phyloP scores from a whole-genome alignment of 1,140 invertebrate genomes.

The Eueides isabella region DNA sequence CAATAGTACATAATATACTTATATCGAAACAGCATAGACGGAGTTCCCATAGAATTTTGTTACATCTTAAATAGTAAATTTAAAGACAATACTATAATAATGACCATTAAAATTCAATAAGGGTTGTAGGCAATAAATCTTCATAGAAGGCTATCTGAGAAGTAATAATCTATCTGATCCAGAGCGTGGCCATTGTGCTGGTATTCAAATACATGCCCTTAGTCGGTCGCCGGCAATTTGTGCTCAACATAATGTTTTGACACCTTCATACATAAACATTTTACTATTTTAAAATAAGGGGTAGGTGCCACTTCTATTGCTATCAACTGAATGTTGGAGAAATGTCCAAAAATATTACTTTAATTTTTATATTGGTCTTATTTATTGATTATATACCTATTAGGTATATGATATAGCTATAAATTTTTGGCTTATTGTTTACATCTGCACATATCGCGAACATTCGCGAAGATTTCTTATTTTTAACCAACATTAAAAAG shows the following conservation, averaged over 20 bases:
- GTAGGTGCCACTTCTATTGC: constrained; percentile 20
- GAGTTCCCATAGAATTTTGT: constrained; percentile 29
- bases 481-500: too few relatives aligned
- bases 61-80: constrained; percentile 47
- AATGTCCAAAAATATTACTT: too few relatives aligned
- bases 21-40: constrained; percentile 34
- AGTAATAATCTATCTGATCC: constrained; percentile 74
- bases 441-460: too few relatives aligned
- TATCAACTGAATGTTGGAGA: too few relatives aligned
- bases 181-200: constrained; percentile 61
- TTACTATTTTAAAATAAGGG: constrained; percentile 49
- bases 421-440: too few relatives aligned
- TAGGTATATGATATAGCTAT: too few relatives aligned
- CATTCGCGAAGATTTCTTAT: too few relatives aligned
- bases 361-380: too few relatives aligned
- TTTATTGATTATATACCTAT: too few relatives aligned
- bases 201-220: constrained; percentile 71
- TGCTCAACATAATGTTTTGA: constrained; percentile 67
- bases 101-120: constrained; percentile 75
- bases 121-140: constrained; percentile 70
- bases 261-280: constrained; percentile 77
- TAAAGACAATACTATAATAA: constrained; percentile 68
- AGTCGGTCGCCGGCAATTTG: constrained; percentile 64
- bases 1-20: constrained; percentile 25
- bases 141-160: constrained; percentile 72